Percentiles rank a stretch among this genome's conserved stretches.
Conservation (phyloP, 2,888 invertebrate genomes). For the Pollenia labialis region DNA sequence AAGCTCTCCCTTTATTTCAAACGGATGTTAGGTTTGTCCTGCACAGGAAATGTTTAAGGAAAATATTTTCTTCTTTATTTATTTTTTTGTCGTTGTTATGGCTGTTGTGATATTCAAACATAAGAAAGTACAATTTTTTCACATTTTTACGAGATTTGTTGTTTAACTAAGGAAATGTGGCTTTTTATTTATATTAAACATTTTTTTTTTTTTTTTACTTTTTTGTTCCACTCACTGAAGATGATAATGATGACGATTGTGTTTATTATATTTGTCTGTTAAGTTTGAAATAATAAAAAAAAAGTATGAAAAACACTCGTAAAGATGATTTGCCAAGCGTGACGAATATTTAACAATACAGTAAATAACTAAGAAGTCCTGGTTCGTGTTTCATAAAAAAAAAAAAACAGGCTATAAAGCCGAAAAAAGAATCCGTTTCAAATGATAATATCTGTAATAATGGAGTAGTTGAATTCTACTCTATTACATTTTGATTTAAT, state of each 20-base stretch:
- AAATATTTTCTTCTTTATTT: slow-evolving; percentile 20
- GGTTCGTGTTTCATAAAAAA: slow-evolving; percentile 20
- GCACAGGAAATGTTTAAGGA: slow-evolving; percentile 47
- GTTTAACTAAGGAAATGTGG: slow-evolving; percentile 19
- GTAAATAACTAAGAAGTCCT: slow-evolving; percentile 36
- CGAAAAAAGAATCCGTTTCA: slow-evolving; percentile 29
- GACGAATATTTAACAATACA: slow-evolving; percentile 59
- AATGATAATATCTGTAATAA: slow-evolving; percentile 57
- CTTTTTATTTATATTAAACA: slow-evolving; percentile 23
- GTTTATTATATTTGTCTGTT: slow-evolving; percentile 58
- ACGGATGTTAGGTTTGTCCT: slow-evolving; percentile 8
- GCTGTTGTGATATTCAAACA: not conserved
- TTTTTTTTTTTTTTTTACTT: not conserved
- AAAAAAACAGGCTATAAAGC: not conserved
- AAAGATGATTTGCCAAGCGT: slow-evolving; percentile 69
- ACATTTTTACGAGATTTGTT: not conserved
- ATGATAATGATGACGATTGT: slow-evolving; percentile 46
- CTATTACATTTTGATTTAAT: slow-evolving; percentile 69
- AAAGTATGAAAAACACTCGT: slow-evolving; percentile 48
- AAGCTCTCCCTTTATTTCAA: too few relatives aligned
- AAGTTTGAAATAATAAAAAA: slow-evolving; percentile 25
- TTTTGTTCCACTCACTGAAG: slow-evolving; percentile 4
- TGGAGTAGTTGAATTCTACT: slow-evolving; percentile 47
- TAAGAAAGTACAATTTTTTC: not conserved
- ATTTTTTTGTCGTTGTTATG: not conserved